A percentile compares a stretch with the other conserved stretches of the same genome.
These are phyloP conservation scores for Apteryx mantelli DNA, from an alignment of 2,113 vertebrate species.

Conservation along the genomic window DNA sequence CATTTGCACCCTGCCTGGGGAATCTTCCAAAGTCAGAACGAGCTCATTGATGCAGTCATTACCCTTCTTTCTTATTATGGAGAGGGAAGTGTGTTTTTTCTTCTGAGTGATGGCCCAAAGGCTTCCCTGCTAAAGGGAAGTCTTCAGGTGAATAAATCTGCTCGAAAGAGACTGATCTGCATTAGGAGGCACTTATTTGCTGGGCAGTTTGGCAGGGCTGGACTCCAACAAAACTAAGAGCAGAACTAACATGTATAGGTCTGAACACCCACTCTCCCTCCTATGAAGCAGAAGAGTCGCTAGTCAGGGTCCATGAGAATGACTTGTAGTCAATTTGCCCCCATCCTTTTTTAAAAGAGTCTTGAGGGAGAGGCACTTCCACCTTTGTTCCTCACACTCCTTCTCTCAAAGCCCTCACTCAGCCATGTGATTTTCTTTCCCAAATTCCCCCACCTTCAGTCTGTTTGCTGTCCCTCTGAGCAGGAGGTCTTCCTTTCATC, in stretches of 20 bases:
- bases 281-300: not conserved
- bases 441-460: not conserved
- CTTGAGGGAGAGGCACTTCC: not conserved
- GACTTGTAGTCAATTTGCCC: not conserved
- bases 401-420: not conserved
- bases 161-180: not conserved
- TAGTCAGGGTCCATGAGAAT: not conserved
- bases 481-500: slow-evolving; percentile 55
- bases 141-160: not conserved
- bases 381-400: not conserved
- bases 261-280: not conserved
- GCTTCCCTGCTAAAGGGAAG: not conserved
- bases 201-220: not conserved
- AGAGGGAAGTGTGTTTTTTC: not conserved
- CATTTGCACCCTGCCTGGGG: not conserved
- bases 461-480: not conserved
- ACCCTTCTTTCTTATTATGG: not conserved
- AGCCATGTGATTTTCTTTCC: not conserved
- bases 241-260: not conserved
- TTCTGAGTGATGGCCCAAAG: not conserved
- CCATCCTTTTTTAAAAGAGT: not conserved
- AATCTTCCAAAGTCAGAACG: not conserved
- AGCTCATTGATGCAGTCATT: not conserved
- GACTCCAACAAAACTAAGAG: not conserved
- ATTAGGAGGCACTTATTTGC: not conserved